Conservation (phyloP, 2,113 vertebrate species). For the Oreotragus oreotragus region DNA sequence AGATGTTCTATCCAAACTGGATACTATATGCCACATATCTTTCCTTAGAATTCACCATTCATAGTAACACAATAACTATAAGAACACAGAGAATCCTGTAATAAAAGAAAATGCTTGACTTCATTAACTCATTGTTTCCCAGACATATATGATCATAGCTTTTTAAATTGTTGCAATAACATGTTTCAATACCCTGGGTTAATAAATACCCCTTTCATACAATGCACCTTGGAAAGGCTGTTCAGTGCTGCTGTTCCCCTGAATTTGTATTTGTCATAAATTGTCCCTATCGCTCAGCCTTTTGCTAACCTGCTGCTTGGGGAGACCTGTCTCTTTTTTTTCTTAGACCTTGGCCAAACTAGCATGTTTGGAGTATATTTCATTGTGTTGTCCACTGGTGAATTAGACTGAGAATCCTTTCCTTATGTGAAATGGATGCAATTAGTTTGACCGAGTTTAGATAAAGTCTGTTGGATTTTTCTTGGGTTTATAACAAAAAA, state of each 20-base stretch:
- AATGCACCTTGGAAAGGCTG: not conserved
- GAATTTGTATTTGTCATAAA: not conserved
- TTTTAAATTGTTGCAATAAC: not conserved
- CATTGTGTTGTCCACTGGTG: not conserved
- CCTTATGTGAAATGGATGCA: not conserved
- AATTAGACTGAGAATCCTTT: not conserved
- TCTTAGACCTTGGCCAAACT: not conserved
- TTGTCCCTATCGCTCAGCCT: not conserved
- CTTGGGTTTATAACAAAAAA: not conserved
- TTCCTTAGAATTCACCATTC: not conserved
- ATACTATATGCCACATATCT: not conserved
- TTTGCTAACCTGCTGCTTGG: not conserved
- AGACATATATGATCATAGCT: not conserved
- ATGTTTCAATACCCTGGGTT: not conserved
- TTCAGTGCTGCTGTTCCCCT: not conserved
- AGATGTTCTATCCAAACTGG: not conserved
- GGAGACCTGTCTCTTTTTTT: not conserved
- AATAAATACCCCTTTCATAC: not conserved
- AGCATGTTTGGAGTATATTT: not conserved
- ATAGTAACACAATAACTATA: not conserved
- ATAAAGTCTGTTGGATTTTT: not conserved
- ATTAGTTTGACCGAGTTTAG: not conserved
- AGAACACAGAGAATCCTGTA: not conserved
- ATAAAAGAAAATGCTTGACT: not conserved
- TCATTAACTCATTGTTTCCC: not conserved